These are phyloP conservation scores for Camponotus pennsylvanicus DNA, from an alignment of 1,140 invertebrate species.

Conservation along the genomic window DNA sequence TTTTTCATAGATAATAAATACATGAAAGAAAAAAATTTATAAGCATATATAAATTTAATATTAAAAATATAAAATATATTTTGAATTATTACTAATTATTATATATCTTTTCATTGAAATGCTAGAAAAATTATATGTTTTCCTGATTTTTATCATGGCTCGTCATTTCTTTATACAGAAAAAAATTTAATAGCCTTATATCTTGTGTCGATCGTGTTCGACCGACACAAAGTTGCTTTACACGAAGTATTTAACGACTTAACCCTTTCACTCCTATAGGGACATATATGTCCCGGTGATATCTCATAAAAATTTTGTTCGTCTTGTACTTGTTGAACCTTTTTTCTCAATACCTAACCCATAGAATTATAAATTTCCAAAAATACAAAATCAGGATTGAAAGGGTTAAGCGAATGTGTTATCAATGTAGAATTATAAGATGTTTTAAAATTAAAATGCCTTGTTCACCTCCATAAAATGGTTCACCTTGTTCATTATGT, in stretches of 20 bases:
- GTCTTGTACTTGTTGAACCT: no score
- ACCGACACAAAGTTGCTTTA: neutral
- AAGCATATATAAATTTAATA: neutral
- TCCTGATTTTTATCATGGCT: neutral
- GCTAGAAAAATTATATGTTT: neutral
- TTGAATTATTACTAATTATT: neutral
- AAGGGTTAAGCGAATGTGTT: neutral
- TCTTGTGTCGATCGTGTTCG: neutral
- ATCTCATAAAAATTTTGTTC: no score
- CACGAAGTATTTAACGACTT: neutral
- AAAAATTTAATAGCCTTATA: neutral
- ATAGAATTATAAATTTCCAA: no score
- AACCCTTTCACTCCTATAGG: no score
- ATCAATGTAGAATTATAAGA: neutral
- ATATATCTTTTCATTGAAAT: neutral
- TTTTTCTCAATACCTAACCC: no score
- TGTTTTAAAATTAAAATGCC: conserved; percentile 12
- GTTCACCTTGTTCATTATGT: neutral
- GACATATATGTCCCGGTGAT: no score
- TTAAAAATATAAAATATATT: neutral
- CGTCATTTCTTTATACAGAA: neutral
- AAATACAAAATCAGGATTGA: no score
- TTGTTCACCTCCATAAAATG: neutral
- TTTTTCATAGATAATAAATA: neutral
- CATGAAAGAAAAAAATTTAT: neutral